These are phyloP conservation scores for Papilio protenor DNA, from an alignment of 2,888 invertebrate species.

Conservation along the genomic window DNA sequence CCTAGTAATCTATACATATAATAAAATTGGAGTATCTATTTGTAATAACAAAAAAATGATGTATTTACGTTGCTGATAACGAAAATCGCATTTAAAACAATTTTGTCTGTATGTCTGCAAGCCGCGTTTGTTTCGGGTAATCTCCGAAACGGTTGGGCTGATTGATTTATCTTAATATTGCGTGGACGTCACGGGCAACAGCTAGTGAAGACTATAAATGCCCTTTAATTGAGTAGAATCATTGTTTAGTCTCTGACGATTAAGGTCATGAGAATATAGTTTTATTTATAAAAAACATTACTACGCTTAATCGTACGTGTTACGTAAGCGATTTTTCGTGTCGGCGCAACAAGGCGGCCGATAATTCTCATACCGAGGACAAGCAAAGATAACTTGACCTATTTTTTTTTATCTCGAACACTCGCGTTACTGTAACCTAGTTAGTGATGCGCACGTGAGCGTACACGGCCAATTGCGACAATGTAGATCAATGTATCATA, in stretches of 20 bases:
- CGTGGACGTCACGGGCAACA: too few relatives aligned
- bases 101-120: too few relatives aligned
- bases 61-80: too few relatives aligned
- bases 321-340: conserved; percentile 74
- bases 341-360: conserved; percentile 69
- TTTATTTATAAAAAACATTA: conserved; percentile 3
- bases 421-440: conserved; percentile 79
- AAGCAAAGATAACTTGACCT: conserved; percentile 82
- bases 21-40: too few relatives aligned
- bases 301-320: conserved; percentile 46
- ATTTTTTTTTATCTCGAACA: conserved; percentile 81
- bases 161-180: too few relatives aligned
- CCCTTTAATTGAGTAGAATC: background rate
- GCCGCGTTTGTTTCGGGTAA: too few relatives aligned
- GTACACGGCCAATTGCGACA: conserved; percentile 62
- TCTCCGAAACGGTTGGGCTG: too few relatives aligned
- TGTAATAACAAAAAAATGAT: too few relatives aligned
- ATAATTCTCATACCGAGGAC: conserved; percentile 82
- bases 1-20: too few relatives aligned
- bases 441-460: conserved; percentile 69
- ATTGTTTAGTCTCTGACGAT: background rate
- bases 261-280: background rate
- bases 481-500: conserved; percentile 60
- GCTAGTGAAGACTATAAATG: too few relatives aligned
- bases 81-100: too few relatives aligned